Conservation (phyloP, 2,113 vertebrate genomes). For the Grallaria varia region DNA sequence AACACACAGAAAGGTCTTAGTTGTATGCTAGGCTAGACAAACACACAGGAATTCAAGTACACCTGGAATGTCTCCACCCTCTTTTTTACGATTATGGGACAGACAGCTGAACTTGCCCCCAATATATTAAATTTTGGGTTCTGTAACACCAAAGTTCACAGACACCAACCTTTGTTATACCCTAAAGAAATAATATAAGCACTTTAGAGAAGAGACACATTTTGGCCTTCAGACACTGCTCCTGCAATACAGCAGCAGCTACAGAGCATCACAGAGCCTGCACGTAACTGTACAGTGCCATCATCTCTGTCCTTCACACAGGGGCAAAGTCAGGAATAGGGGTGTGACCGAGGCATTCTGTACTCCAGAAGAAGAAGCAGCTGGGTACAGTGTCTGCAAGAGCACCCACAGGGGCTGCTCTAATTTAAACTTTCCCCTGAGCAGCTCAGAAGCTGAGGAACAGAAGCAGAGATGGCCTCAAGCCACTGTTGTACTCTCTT, state of each 20-base stretch:
- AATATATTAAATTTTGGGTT: not conserved
- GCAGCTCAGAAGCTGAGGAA: constrained; percentile 21
- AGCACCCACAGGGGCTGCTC: constrained; percentile 4
- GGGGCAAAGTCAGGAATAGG: not conserved
- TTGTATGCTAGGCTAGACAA: not conserved
- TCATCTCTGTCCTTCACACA: constrained; percentile 15
- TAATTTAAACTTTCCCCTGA: constrained; percentile 35
- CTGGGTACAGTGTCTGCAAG: not conserved
- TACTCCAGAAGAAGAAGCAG: constrained; percentile 45
- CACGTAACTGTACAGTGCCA: not conserved
- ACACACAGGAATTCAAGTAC: not conserved
- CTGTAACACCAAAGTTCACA: not conserved
- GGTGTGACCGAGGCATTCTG: not conserved
- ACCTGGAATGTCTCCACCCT: not conserved
- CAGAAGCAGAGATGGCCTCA: constrained; percentile 37
- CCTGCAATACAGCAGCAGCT: not conserved
- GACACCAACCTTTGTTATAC: not conserved
- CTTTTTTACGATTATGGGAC: not conserved
- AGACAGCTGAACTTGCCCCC: not conserved
- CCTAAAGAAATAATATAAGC: not conserved
- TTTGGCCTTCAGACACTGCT: not conserved
- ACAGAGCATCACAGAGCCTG: not conserved
- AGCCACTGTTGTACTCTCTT: constrained; percentile 44
- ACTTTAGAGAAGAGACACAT: not conserved
- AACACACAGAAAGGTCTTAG: not conserved